Percentiles rank a stretch among this genome's conserved stretches.
Conservation (phyloP, 2,797 vertebrate genomes). For the Anabas testudineus region DNA sequence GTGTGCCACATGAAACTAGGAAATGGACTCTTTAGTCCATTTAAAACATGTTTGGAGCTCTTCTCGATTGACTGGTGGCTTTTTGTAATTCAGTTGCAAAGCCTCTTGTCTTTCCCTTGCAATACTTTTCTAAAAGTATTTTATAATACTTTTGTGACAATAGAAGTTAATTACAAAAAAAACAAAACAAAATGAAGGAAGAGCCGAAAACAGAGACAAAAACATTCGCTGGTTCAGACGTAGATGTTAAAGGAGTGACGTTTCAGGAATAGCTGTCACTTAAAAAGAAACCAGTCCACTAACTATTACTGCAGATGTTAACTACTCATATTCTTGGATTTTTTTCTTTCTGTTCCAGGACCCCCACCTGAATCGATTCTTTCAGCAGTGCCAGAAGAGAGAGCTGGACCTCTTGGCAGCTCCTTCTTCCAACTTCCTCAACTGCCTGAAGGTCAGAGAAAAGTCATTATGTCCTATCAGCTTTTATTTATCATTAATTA, state of each 20-base stretch:
- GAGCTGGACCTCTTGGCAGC: slow-evolving; percentile 91
- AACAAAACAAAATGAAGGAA: no score
- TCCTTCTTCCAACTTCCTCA: slow-evolving; percentile 93
- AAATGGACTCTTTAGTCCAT: background rate
- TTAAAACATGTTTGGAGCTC: slow-evolving; percentile 6
- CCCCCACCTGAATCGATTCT: slow-evolving; percentile 94
- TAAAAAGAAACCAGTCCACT: slow-evolving; percentile 37
- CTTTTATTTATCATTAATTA: slow-evolving; percentile 10
- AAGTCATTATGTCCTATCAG: slow-evolving; percentile 10
- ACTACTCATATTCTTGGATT: slow-evolving; percentile 32
- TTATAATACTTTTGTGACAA: background rate
- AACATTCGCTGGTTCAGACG: background rate
- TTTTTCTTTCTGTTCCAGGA: slow-evolving; percentile 84
- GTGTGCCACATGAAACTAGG: background rate
- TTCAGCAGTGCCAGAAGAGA: slow-evolving; percentile 97
- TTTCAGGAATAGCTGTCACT: slow-evolving; percentile 19
- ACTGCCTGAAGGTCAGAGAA: slow-evolving; percentile 91
- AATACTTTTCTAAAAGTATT: background rate
- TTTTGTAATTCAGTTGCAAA: background rate
- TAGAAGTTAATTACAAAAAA: background rate
- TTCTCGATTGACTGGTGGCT: background rate
- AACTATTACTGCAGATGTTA: slow-evolving; percentile 55
- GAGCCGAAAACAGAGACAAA: background rate
- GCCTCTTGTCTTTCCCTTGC: background rate
- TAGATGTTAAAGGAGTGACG: background rate